A percentile compares a stretch with the other conserved stretches of the same genome.
Evolutionary conservation across 2,113 vertebrate genomes (phyloP).

Genomic region (Zosterops japonicus): DNA sequence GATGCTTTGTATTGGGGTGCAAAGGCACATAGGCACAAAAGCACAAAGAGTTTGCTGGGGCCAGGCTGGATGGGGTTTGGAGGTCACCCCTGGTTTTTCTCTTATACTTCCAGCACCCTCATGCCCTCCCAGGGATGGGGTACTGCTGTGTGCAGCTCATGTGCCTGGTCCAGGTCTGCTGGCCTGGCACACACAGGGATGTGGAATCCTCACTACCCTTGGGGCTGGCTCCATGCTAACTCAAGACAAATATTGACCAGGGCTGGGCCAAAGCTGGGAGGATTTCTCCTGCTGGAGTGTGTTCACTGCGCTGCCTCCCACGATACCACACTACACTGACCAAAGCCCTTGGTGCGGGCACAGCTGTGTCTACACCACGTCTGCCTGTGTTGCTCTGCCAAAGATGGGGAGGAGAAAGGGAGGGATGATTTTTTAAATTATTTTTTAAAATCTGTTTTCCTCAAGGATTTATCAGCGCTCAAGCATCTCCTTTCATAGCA

Average conservation of each 20-base stretch:
- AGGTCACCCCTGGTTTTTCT: not conserved
- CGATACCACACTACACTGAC: not conserved
- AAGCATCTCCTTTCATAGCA: not conserved
- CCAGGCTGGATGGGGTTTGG: not conserved
- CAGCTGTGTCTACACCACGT: slow-evolving; percentile 60
- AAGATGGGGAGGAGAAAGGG: slow-evolving; percentile 10
- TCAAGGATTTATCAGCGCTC: not conserved
- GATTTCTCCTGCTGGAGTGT: not conserved
- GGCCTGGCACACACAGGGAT: accelerated
- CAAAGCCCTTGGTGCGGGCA: slow-evolving; percentile 26
- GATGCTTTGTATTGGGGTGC: not conserved
- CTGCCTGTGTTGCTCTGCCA: slow-evolving; percentile 47
- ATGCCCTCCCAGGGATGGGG: accelerated
- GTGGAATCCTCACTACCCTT: accelerated
- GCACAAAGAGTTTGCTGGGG: not conserved
- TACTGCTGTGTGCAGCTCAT: not conserved
- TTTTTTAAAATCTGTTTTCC: not conserved
- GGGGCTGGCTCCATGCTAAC: not conserved
- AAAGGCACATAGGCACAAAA: not conserved
- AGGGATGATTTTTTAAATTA: not conserved
- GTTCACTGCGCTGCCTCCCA: not conserved
- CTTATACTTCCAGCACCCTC: not conserved
- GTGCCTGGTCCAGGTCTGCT: not conserved
- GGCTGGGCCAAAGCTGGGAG: not conserved
- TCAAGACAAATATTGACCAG: not conserved